These are phyloP conservation scores for Ruditapes philippinarum DNA, from an alignment of 1,140 invertebrate genomes.

Conservation along the genomic window DNA sequence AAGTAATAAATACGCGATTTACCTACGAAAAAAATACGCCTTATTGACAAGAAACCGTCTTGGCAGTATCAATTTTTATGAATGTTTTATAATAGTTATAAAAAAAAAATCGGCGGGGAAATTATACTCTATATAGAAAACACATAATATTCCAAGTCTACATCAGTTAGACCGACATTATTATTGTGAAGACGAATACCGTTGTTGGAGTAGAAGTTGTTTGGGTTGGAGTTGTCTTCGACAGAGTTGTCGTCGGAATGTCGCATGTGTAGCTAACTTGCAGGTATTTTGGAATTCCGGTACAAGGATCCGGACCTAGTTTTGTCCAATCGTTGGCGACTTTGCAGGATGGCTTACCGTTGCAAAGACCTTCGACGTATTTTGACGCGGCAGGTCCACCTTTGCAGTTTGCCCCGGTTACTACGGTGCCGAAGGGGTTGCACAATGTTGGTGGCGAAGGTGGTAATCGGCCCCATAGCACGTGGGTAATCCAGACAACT, in stretches of 20 bases:
- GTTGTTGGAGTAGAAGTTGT: too few species aligned
- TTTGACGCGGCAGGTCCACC: constrained; percentile 14
- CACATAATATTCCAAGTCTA: too few species aligned
- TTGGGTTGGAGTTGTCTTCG: too few species aligned
- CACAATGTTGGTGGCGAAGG: constrained; percentile 35
- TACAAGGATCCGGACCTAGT: constrained; percentile 49
- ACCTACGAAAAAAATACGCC: too few species aligned
- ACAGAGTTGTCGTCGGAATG: constrained; percentile 28
- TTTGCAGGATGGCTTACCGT: constrained; percentile 21
- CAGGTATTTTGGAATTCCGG: constrained; percentile 52
- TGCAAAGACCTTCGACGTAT: constrained; percentile 28
- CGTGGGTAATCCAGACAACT: constrained; percentile 47
- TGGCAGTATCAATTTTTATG: too few species aligned
- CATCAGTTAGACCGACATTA: too few species aligned
- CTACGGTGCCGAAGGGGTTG: constrained; percentile 48
- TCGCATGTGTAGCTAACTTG: constrained; percentile 50
- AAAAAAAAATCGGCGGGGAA: too few species aligned
- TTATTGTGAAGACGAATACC: too few species aligned
- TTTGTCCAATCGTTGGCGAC: constrained; percentile 52
- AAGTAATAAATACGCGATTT: too few species aligned
- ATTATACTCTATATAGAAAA: too few species aligned
- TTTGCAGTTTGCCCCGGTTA: constrained; percentile 32
- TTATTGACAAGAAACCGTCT: too few species aligned
- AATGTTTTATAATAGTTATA: too few species aligned
- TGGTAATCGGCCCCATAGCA: constrained; percentile 52